Evolutionary conservation across 2,888 invertebrate genomes (phyloP), one percentile per base, ranked within the genome.

Genomic region (Labia minor): DNA sequence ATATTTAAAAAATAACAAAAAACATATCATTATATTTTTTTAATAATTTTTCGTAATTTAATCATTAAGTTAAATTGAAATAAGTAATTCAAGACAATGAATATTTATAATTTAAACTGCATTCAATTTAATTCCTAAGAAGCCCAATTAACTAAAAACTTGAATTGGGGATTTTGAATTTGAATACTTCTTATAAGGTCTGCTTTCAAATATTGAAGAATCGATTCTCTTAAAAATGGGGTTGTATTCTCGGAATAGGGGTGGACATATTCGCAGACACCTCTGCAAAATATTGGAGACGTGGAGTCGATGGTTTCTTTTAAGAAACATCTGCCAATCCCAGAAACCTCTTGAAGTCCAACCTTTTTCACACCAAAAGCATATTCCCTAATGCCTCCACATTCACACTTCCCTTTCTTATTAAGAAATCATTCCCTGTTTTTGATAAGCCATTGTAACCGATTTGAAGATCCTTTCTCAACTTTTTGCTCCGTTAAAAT

Each of bases 261-360:
- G n/a, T n/a, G n/a, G n/a, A n/a, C n/a, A 49, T 49, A 49, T 49
- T 49, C 49, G 49, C 49, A 49, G 6, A 49, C 49, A 49, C 14
- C n/a, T 11, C 49, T 49, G 49, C 16, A n/a, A 49, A 14, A 49
- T 49, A 49, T 49, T 49, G 49, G 49, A 16, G 49, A 49, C 14
- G 16, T 49, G 49, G 14, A 49, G 49, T 49, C 49, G 49, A 49
- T 49, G 49, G 49, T 14, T 3, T 16, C 49, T 49, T 14, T 49
- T 49, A 49, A 49, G 49, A 49, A 49, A 49, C 49, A 49, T 49
- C 49, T 49, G 49, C 49, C 49, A 49, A 49, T 49, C 49, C 6
- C 49, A 49, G 49, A 49, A 49, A 4, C 49, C 49, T 8, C 49
- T 49, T 49, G 6, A 49, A n/a, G 49, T 49, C 16, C 49, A 49